These are phyloP conservation scores for Nomada goodeniana DNA, from an alignment of 2,888 invertebrate species.

Conservation along the genomic window DNA sequence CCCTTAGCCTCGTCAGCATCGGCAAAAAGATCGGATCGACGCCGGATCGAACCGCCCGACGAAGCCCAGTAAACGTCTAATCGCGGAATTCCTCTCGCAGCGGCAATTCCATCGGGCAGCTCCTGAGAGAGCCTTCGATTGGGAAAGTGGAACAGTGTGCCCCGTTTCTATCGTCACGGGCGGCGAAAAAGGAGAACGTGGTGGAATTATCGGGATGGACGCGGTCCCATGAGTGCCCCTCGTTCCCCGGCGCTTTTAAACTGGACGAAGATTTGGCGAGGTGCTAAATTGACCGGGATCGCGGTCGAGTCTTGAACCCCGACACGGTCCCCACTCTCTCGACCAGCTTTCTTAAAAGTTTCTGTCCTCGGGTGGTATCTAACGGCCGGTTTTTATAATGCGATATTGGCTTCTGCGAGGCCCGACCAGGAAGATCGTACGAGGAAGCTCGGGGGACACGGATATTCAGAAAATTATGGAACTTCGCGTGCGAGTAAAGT, in stretches of 20 bases:
- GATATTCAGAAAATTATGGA: too few relatives aligned
- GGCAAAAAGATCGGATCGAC: slow-evolving; percentile 50
- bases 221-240: slow-evolving; percentile 55
- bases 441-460: too few relatives aligned
- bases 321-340: background rate
- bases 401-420: background rate
- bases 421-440: too few relatives aligned
- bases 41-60: slow-evolving; percentile 44
- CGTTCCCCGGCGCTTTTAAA: slow-evolving; percentile 46
- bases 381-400: background rate
- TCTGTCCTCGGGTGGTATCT: background rate
- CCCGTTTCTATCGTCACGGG: slow-evolving; percentile 37
- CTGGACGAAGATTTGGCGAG: slow-evolving; percentile 58
- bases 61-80: slow-evolving; percentile 48
- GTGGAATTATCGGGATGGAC: slow-evolving; percentile 63
- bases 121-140: slow-evolving; percentile 57
- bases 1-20: slow-evolving; percentile 45
- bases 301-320: slow-evolving; percentile 39
- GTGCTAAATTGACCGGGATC: slow-evolving; percentile 54
- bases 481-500: too few relatives aligned
- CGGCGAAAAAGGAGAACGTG: slow-evolving; percentile 15
- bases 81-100: slow-evolving; percentile 54
- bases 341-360: background rate
- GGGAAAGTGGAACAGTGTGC: slow-evolving; percentile 60
- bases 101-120: slow-evolving; percentile 38